Base-by-base conservation (phyloP, 2,113 vertebrate species). In the Dunckerocampus dactyliophorus region DNA sequence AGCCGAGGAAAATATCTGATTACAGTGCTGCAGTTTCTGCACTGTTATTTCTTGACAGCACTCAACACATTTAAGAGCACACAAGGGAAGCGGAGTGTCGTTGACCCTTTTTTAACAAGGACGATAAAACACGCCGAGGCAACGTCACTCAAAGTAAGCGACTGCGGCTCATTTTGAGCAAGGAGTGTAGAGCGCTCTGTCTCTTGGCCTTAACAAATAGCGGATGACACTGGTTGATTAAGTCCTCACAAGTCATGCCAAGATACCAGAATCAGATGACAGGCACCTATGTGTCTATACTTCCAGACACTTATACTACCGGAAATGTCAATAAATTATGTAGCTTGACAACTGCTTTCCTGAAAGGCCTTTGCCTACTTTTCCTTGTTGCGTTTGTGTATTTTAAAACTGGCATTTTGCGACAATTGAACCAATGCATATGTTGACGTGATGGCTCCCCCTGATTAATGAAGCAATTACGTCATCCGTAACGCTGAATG, bases 401-500 rank as follows among this genome's bases (percentile, higher is more conserved):
- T 84, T 85, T 86, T 73, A 83, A 75, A 58, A 61, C 65, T 72
- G 71, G 67, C 77, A 69, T 83, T 80, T 43, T 75, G 71, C 77
- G 75, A 74, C 82, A 74, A 87, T 83, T 80, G 82, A 86, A 82
- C 71, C 50, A 80, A 85, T 74, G 74, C 77, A 83, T 71, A 14
- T 76, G 69, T 57, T 71, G 75, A 68, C 71, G 69, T 63, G 71
- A 69, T 74, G 77, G 79, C 74, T 74, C 71, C 57, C 54, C 64
- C 76, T 83, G 85, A 86, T 88, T 84, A 86, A 84, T 85, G 71
- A 70, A 65, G 70, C 79, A 74, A 85, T 86, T 85, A 80, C 75
- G 79, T 84, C 75, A 88, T 88, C 83, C 82, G 84, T 89, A 88
- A 88, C 76, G 54, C 82, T 83, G 80, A 85, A 87, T 86, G 85